A percentile compares a stretch with the other conserved stretches of the same genome.
Conservation (phyloP, 2,113 vertebrate genomes). For the western clawed frog (Xenopus tropicalis) region UCB_Xtro_10.0 CM004447.2:10104501-10105000, state of each 20-base stretch:
- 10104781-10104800: conserved; percentile 50
- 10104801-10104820: conserved; percentile 46
- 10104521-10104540: not conserved
- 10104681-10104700: conserved; percentile 26
- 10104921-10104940: conserved; percentile 39
- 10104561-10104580: not conserved
- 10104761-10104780: conserved; percentile 38
- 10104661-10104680: conserved; percentile 32
- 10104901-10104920: conserved; percentile 50
- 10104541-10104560: conserved; percentile 4
- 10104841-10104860: conserved; percentile 46
- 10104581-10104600: conserved; percentile 20
- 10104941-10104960: conserved; percentile 17
- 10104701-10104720: conserved; percentile 21
- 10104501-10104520: conserved; percentile 16
- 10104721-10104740: conserved; percentile 5
- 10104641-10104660: not conserved
- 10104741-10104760: conserved; percentile 19
- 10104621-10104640: conserved; percentile 12
- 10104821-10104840: conserved; percentile 46
- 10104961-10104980: conserved; percentile 31
- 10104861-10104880: conserved; percentile 55
- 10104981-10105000: conserved; percentile 48
- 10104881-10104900: conserved; percentile 47
- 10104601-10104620: conserved; percentile 30